Conservation (phyloP, 2,113 vertebrate species). For the Tichodroma muraria region DNA sequence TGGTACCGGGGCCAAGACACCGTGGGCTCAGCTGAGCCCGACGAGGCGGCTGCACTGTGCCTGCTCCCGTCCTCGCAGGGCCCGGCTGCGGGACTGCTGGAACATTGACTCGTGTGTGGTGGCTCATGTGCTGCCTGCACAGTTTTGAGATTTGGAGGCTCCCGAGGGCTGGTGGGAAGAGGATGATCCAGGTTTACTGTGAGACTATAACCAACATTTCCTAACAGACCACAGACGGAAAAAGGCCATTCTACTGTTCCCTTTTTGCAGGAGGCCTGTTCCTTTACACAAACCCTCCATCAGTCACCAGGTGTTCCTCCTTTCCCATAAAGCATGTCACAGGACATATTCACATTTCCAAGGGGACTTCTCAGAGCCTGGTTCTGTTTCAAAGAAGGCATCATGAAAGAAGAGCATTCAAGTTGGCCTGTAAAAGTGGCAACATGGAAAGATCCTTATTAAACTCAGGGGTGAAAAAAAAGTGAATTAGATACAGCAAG, state of each 20-base stretch:
- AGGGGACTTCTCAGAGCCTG: background rate
- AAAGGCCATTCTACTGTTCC: background rate
- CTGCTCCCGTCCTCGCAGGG: background rate
- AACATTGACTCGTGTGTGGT: background rate
- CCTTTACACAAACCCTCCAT: background rate
- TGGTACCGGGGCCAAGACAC: slow-evolving; percentile 14
- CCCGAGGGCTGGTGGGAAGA: background rate
- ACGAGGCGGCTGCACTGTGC: background rate
- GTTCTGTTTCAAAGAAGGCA: background rate
- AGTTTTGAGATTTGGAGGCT: background rate
- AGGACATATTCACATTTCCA: slow-evolving; percentile 13
- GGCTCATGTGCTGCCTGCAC: background rate
- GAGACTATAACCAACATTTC: background rate
- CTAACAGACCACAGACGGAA: background rate
- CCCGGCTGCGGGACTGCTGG: background rate
- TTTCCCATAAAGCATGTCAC: background rate
- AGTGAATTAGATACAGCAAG: background rate
- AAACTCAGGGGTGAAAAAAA: background rate
- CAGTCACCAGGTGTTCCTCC: background rate
- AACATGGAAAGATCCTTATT: background rate
- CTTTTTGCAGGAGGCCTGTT: background rate
- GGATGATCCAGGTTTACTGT: slow-evolving; percentile 23
- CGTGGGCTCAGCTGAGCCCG: background rate
- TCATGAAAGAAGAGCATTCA: background rate
- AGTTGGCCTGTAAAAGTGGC: background rate